A percentile compares a stretch with the other conserved stretches of the same genome.
Evolutionary conservation across 2,113 vertebrate species (phyloP).

Genomic region (Heteronetta atricapilla): DNA sequence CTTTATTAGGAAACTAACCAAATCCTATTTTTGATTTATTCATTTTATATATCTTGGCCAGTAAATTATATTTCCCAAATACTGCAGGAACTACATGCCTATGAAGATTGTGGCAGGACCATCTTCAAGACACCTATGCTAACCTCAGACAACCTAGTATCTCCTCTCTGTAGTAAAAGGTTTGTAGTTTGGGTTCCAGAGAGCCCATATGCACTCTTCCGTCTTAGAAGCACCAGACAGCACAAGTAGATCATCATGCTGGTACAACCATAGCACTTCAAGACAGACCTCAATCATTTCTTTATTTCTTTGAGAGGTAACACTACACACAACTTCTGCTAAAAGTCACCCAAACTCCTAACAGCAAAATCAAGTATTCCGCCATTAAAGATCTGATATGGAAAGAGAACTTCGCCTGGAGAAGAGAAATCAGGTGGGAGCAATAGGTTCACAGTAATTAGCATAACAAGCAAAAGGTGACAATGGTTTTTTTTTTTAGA

Average conservation of each 20-base stretch:
- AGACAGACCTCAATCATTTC: neutral
- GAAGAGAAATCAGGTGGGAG: neutral
- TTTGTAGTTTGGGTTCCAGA: neutral
- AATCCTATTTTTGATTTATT: neutral
- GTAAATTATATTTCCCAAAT: neutral
- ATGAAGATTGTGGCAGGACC: neutral
- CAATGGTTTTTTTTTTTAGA: neutral
- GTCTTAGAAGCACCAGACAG: neutral
- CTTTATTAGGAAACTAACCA: neutral
- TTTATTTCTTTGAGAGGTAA: neutral
- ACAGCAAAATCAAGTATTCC: neutral
- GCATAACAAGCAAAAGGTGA: neutral
- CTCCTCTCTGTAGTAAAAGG: neutral
- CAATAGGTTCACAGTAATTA: neutral
- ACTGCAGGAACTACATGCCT: neutral
- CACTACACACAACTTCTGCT: neutral
- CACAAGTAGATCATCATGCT: neutral
- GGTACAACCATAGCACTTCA: neutral
- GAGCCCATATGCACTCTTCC: neutral
- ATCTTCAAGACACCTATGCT: rapidly evolving
- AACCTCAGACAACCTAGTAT: neutral
- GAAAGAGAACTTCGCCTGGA: neutral
- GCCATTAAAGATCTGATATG: neutral
- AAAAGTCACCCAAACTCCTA: neutral
- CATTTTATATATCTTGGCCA: neutral